These are phyloP conservation scores for Tinea pellionella DNA, from an alignment of 2,888 invertebrate genomes.

Conservation along the genomic window DNA sequence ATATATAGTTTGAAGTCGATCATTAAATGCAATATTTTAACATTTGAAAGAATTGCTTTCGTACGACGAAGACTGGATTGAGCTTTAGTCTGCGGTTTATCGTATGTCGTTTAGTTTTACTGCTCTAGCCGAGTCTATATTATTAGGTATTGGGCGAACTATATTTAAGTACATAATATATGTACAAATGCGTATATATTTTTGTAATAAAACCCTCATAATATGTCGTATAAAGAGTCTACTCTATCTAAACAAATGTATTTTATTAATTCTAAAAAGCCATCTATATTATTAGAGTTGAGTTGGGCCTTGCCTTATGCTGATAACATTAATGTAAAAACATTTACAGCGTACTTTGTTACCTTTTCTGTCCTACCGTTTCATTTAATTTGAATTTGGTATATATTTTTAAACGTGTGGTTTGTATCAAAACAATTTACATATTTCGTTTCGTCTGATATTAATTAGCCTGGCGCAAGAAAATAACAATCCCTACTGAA, in stretches of 20 bases:
- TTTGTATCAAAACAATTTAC: not conserved
- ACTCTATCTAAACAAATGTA: not conserved
- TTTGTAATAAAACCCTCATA: not conserved
- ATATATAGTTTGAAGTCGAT: not conserved
- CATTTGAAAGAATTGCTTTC: not conserved
- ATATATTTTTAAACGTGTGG: not conserved
- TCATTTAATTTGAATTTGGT: not conserved
- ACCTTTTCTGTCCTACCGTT: not conserved
- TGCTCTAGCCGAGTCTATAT: not conserved
- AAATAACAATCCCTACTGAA: too few species aligned
- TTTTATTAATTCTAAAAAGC: not conserved
- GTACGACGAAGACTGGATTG: not conserved
- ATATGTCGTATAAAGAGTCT: not conserved
- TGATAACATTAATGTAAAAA: not conserved
- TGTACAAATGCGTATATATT: not conserved
- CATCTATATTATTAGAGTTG: not conserved
- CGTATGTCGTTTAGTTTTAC: not conserved
- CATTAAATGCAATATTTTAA: not conserved
- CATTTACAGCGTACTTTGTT: not conserved
- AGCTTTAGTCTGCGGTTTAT: not conserved
- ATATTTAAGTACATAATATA: not conserved
- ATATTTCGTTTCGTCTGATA: too few species aligned
- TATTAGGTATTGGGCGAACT: not conserved
- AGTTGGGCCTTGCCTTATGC: not conserved
- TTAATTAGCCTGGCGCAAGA: too few species aligned